Conservation (phyloP, 2,113 vertebrate genomes). For the Mormoops blainvillei region DNA sequence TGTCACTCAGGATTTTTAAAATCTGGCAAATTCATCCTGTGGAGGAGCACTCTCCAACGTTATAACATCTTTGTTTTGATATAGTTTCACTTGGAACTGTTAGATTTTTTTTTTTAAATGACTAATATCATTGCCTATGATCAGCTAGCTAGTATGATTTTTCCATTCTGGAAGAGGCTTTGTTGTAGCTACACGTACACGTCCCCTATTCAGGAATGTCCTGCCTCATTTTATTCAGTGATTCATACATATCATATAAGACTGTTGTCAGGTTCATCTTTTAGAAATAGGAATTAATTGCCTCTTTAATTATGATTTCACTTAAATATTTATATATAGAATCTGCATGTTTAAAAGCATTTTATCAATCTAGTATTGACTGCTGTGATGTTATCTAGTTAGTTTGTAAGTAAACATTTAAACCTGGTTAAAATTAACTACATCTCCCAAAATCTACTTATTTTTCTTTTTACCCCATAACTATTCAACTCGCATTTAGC, state of each 20-base stretch:
- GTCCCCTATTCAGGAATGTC: not conserved
- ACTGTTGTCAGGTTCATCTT: not conserved
- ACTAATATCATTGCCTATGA: not conserved
- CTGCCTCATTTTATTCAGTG: not conserved
- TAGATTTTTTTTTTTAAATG: not conserved
- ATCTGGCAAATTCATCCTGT: not conserved
- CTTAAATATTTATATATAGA: not conserved
- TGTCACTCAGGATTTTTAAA: conserved; percentile 23
- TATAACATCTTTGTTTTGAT: not conserved
- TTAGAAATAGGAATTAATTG: not conserved
- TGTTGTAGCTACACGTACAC: not conserved
- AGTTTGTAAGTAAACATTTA: conserved; percentile 4
- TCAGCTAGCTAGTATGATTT: not conserved
- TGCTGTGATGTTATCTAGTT: not conserved
- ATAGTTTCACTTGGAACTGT: not conserved
- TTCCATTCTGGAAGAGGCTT: not conserved
- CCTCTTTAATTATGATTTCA: conserved; percentile 6
- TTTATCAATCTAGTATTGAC: not conserved
- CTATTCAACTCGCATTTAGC: not conserved
- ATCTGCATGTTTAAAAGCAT: not conserved
- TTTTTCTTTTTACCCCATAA: not conserved
- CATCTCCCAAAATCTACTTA: not conserved
- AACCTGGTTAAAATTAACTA: not conserved
- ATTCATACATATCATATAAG: not conserved
- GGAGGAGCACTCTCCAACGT: not conserved